Percentiles rank a stretch among this genome's conserved stretches.
These are phyloP conservation scores for Elegia similella DNA, from an alignment of 2,888 invertebrate genomes.

Conservation along the genomic window DNA sequence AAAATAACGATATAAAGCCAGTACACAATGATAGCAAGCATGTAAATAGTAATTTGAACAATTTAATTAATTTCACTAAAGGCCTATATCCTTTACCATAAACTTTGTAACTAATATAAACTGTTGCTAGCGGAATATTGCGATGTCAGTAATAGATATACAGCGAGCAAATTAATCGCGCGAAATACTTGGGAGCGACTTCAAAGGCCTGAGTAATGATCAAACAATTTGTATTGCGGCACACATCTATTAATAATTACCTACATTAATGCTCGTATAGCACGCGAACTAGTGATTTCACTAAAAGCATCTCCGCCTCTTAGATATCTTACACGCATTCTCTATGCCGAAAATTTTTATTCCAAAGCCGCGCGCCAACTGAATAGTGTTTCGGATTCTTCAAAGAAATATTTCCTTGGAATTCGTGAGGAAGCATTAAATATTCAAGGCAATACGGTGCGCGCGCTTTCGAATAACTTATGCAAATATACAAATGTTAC, in stretches of 20 bases:
- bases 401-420: conserved; percentile 59
- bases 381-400: conserved; percentile 56
- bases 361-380: conserved; percentile 45
- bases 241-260: conserved; percentile 54
- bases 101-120: conserved; percentile 4
- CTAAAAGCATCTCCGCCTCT: conserved; percentile 60
- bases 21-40: no score
- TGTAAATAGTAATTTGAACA: not conserved
- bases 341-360: conserved; percentile 52
- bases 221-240: conserved; percentile 47
- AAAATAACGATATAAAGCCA: no score
- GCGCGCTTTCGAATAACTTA: conserved; percentile 57
- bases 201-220: conserved; percentile 41
- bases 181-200: conserved; percentile 25
- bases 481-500: conserved; percentile 54
- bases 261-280: conserved; percentile 49
- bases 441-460: conserved; percentile 59
- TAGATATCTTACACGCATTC: conserved; percentile 43
- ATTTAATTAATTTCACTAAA: not conserved
- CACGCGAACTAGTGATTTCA: conserved; percentile 72
- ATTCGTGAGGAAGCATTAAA: conserved; percentile 47
- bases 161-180: conserved; percentile 10
- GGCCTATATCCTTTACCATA: not conserved
- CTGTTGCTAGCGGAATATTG: not conserved
- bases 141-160: not conserved